A percentile compares a stretch with the other conserved stretches of the same genome.
Evolutionary conservation across 2,888 invertebrate species (phyloP).

Genomic region (Sarcophaga rosellei): DNA sequence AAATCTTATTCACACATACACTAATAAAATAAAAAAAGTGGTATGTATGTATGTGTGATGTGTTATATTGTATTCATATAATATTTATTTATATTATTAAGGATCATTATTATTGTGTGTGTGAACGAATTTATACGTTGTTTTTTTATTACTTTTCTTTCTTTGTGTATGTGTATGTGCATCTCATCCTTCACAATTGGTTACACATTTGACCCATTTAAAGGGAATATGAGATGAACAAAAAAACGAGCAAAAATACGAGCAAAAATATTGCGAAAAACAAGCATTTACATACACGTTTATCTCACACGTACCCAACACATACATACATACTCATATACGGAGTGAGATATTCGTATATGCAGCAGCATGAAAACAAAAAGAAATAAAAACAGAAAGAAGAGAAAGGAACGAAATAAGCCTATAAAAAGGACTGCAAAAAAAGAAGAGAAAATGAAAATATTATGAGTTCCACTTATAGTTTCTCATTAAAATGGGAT

Average conservation of each 20-base stretch:
- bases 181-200: constrained; percentile 49
- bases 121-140: not conserved
- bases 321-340: constrained; percentile 18
- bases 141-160: constrained; percentile 5
- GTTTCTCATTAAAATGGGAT: constrained; percentile 66
- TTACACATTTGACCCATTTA: constrained; percentile 64
- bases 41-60: not conserved
- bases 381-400: not conserved
- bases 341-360: not conserved
- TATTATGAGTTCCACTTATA: constrained; percentile 57
- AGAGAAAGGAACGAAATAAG: not conserved
- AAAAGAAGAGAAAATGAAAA: not conserved
- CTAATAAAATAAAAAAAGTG: not conserved
- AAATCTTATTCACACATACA: not conserved
- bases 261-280: constrained; percentile 1
- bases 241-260: not conserved
- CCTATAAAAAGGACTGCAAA: not conserved
- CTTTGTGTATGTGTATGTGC: not conserved
- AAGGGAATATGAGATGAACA: not conserved
- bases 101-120: not conserved
- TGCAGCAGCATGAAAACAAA: constrained; percentile 45
- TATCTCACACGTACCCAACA: not conserved
- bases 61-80: not conserved
- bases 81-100: not conserved
- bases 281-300: constrained; percentile 22